Conservation (phyloP, 2,888 invertebrate species). For the Pharmacophagus antenor region DNA sequence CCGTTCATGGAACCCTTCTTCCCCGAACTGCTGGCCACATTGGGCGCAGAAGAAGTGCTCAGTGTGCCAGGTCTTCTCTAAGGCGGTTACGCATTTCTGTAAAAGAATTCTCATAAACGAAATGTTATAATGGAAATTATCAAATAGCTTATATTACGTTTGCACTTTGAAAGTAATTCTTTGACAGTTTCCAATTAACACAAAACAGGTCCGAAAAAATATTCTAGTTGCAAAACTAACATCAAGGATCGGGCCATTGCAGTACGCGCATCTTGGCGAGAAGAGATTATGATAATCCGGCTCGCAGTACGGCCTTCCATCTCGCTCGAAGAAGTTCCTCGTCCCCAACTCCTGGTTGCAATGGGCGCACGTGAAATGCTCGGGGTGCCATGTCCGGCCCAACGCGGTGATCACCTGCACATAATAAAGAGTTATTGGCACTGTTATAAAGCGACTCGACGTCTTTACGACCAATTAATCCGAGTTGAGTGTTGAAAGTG, state of each 20-base stretch:
- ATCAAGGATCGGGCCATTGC: conserved; percentile 99
- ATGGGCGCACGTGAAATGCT: conserved; percentile 98
- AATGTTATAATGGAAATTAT: no score
- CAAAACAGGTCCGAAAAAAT: no score
- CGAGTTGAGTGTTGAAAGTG: background rate
- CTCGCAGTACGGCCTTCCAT: conserved; percentile 98
- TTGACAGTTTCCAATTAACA: no score
- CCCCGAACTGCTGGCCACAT: conserved; percentile 97
- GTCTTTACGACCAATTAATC: no score
- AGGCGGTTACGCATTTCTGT: conserved; percentile 98
- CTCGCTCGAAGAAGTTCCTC: conserved; percentile 98
- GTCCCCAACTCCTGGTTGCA: conserved; percentile 98
- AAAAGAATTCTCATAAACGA: no score
- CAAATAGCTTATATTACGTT: background rate
- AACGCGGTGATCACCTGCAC: conserved; percentile 93
- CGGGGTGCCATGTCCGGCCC: conserved; percentile 99
- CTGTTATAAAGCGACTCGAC: conserved; percentile 13
- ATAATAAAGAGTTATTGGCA: conserved; percentile 33
- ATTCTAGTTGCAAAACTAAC: conserved; percentile 80
- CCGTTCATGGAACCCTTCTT: conserved; percentile 98
- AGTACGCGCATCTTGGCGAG: conserved; percentile 98
- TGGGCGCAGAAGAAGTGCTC: conserved; percentile 99
- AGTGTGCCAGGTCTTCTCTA: conserved; percentile 99
- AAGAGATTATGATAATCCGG: conserved; percentile 99
- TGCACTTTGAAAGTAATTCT: no score